These are phyloP conservation scores for Drosophila repletoides DNA, from an alignment of 1,140 invertebrate genomes.

Conservation along the genomic window DNA sequence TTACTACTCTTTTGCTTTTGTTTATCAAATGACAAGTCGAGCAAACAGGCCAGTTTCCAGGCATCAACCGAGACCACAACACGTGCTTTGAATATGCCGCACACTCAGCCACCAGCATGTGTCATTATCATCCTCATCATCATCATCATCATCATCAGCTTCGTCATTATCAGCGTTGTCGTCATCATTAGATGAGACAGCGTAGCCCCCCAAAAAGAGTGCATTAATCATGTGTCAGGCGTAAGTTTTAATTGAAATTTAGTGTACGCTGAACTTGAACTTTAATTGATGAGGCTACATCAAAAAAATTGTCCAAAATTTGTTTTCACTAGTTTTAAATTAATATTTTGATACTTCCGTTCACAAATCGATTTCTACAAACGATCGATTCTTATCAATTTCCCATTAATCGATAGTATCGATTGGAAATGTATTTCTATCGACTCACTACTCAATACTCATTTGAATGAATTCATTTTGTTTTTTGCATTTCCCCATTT, in stretches of 20 bases:
- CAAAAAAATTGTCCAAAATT: neutral
- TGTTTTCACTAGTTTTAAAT: no score
- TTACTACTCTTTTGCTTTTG: conserved; percentile 27
- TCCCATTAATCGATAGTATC: no score
- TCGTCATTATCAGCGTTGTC: no score
- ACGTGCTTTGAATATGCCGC: neutral
- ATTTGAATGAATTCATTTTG: no score
- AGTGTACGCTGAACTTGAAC: conserved; percentile 22
- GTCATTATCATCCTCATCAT: conserved; percentile 12
- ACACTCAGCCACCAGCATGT: conserved; percentile 8
- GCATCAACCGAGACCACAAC: no score
- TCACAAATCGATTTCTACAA: no score
- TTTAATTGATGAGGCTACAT: conserved; percentile 9
- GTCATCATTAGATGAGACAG: conserved; percentile 14
- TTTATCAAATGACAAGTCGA: neutral
- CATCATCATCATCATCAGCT: conserved; percentile 20
- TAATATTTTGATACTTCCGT: no score
- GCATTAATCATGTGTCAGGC: conserved; percentile 22
- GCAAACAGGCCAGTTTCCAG: no score
- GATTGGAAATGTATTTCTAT: no score
- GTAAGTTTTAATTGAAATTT: conserved; percentile 32
- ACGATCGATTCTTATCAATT: no score
- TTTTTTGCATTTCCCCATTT: no score
- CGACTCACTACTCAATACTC: no score
- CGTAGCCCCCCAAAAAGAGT: neutral